Base-by-base conservation (phyloP, 2,113 vertebrate species). In the Neoarius graeffei region DNA sequence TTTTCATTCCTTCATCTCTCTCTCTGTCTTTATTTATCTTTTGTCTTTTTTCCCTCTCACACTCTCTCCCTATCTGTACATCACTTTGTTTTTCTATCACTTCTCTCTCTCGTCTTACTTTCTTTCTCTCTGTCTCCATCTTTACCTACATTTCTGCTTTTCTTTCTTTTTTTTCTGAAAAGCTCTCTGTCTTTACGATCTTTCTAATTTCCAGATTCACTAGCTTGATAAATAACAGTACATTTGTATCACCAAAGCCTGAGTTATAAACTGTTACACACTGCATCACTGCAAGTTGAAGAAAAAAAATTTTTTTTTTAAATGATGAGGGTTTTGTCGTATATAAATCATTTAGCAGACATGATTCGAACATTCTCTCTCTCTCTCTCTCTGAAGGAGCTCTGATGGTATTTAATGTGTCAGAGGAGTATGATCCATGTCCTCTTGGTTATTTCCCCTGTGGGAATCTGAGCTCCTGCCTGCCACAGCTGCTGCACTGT, bases 391-490 rank as follows among this genome's bases (percentile, higher is more conserved):
- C 25, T 84, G 71, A 90, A 97, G 95, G 92, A 87, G 88, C 92
- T 80, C 64, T 89, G 27, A 90, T 90, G 88, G 93, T 92, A 30
- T 91, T 95, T 88, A 96, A 96, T 89, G 86, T 93, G 30, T 93
- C 92, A 0, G 92, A 95, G 88, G 95, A 95, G 90, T 93, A 92
- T 67, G 82, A 66, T 81, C 17, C 30, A 0, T 99, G 98, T 23
- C 95, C 97, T 5, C 94, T 99, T 9, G 98, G 98, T 88, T 97
- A 96, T 89, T 99, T 99, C 89, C 97, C 98, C 0, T 99, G 98
- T 84, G 98, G 98, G 54, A 99, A 99, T 86, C 91, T 96, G 89
- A 97, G 94, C 0, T 93, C 95, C 88, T 99, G 98, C 86, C 95
- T 99, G 86, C 98, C 98, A 1, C 98, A 99, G 89, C 92, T 95